Evolutionary conservation across 2,888 invertebrate species (phyloP).

Genomic region (Orchestes rusci): DNA sequence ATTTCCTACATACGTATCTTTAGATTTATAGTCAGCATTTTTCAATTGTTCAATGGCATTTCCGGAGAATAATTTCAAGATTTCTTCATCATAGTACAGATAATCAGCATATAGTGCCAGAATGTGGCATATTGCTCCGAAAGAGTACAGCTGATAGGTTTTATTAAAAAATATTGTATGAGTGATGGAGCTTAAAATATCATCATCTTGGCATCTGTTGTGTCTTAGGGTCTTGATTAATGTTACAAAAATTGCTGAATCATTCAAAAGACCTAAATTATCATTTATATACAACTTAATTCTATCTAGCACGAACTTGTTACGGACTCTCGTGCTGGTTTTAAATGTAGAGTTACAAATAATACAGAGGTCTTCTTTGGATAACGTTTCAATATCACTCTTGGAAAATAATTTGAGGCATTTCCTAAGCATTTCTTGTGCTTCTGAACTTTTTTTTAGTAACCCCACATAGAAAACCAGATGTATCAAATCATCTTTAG

Average conservation of each 20-base stretch:
- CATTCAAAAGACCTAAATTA: conserved; percentile 38
- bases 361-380: conserved; percentile 40
- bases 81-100: conserved; percentile 37
- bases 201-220: conserved; percentile 39
- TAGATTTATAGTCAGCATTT: conserved; percentile 25
- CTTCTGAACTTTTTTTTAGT: conserved; percentile 35
- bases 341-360: conserved; percentile 42
- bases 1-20: conserved; percentile 27
- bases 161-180: conserved; percentile 39
- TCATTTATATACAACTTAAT: conserved; percentile 36
- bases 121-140: conserved; percentile 41
- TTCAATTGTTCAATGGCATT: conserved; percentile 34
- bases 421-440: conserved; percentile 32
- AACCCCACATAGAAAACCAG: conserved; percentile 41
- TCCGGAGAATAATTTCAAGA: conserved; percentile 35
- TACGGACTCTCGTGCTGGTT: conserved; percentile 39
- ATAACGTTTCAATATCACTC: conserved; percentile 30
- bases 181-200: conserved; percentile 39
- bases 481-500: conserved; percentile 37
- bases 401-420: conserved; percentile 33
- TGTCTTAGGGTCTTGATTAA: conserved; percentile 43
- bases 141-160: conserved; percentile 37
- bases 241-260: conserved; percentile 40
- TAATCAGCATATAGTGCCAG: conserved; percentile 43
- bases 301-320: conserved; percentile 34